phyloP scores from a whole-genome alignment of 2,888 invertebrate species.

The Hypena proboscidalis region DNA sequence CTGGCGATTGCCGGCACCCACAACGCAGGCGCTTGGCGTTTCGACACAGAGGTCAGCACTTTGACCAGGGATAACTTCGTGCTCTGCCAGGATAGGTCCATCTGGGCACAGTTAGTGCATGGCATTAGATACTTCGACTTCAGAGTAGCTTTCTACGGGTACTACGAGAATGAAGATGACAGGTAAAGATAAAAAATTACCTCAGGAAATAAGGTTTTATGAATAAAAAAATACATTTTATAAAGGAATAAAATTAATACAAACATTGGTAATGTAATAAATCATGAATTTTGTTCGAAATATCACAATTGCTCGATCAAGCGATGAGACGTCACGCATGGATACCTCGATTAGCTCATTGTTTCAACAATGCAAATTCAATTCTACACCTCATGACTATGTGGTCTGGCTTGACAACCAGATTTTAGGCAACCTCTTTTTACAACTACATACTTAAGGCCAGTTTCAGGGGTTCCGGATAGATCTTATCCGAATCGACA shows the following conservation, averaged over 20 bases:
- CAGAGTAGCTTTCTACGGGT: constrained; percentile 89
- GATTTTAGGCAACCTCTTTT: too few species aligned
- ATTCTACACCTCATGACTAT: not conserved
- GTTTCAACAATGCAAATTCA: constrained; percentile 15
- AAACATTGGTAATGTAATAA: constrained; percentile 11
- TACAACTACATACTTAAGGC: too few species aligned
- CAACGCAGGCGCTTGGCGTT: constrained; percentile 83
- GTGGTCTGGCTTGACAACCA: too few species aligned
- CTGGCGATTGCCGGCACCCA: constrained; percentile 82
- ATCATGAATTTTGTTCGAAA: constrained; percentile 29
- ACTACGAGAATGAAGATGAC: constrained; percentile 67
- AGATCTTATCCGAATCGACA: too few species aligned
- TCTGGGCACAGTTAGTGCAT: constrained; percentile 94
- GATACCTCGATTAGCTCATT: constrained; percentile 40
- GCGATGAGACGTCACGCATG: constrained; percentile 41
- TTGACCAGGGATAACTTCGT: constrained; percentile 71
- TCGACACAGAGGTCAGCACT: constrained; percentile 77
- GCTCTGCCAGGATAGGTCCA: constrained; percentile 89
- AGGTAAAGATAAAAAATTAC: constrained; percentile 57
- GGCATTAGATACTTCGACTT: constrained; percentile 94
- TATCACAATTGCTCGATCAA: constrained; percentile 22
- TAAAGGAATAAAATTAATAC: constrained; percentile 19
- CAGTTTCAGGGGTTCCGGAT: too few species aligned
- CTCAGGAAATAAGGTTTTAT: too few species aligned
- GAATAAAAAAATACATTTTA: too few species aligned